Evolutionary conservation across 1,140 invertebrate genomes (phyloP), one percentile per base, ranked within the genome.

Genomic region (Eufriesea mexicana): DNA sequence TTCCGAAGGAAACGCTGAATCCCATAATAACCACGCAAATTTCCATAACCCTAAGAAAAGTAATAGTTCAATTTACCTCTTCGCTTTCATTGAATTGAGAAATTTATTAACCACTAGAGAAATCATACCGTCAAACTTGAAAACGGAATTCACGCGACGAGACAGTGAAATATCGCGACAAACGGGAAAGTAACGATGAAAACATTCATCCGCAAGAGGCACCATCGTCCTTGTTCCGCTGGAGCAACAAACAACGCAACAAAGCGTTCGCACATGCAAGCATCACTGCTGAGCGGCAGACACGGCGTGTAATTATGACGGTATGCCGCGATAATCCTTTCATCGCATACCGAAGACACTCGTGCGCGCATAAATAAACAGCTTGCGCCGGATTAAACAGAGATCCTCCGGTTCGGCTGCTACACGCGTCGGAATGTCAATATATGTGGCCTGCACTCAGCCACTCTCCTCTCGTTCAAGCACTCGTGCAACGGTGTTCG

Each of bases 301-400:
- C 51, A 73, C 45, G 35, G 14, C 25, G 67, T 67, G 59, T 78
- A 83, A 87, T 86, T 75, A 79, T 83, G 57, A 71, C 79, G 66
- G 49, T 70, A 55, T 71, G 54, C 42, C 49, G 72, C 61, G 77
- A 79, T 75, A 87, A 78, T 88, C 85, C 74, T 64, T 70, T 75
- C 68, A 73, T 47, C 67, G 57, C 70, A 25, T 71, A 79, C 75
- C 80, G 28, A 67, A 74, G 42, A 72, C 80, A 79, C 77, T 74
- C 67, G 66, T 45, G 28, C 54, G 68, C 85, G 57, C 59, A 73
- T 87, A 87, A 87, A 86, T 84, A 87, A 87, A 86, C 68, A 66
- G 23, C 25, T 47, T 45, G 61, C 42, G 47, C 28, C 28, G 49
- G 75, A 83, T 83, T 83, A 83, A 87, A 73, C 70, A 23, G 54